Evolutionary conservation across 2,888 invertebrate genomes (phyloP), one percentile per base, ranked within the genome.

Genomic region (Clanis bilineata): DNA sequence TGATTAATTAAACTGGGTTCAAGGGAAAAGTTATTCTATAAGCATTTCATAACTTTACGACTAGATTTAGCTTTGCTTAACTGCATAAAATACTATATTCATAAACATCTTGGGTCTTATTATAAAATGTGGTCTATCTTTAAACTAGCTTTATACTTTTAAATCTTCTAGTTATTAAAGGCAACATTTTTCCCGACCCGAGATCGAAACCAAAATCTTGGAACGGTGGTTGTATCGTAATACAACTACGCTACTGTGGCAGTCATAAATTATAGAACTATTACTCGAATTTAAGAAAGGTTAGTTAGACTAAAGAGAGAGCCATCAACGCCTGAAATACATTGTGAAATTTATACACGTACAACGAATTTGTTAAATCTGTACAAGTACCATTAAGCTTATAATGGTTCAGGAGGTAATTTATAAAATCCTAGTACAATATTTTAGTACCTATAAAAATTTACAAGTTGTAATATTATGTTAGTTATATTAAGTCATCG

Each of bases 1-100:
- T 51, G 51, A 32, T 51, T 51, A 32, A n/a, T n/a, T n/a, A n/a
- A n/a, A 51, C 32, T 51, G 18, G 10, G 32, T 51, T 51, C 32
- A 4, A 32, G 51, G 3, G 9, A 28, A 32, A 45, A 9, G 9
- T 18, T 9, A 1, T 21, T 32, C 32, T 32, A 12, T 32, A 32
- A 51, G 51, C 51, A 9, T 32, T 32, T 51, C 47, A 47, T 32
- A 2, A 15, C 15, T 18, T 18, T 3, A 18, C 2, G 28, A n/a
- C 9, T 32, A 18, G 10, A 18, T 28, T 51, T 32, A 7, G 28
- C 15, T 28, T 25, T 7, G n/a, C 23, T 45, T 47, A 25, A 15
- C 15, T 25, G 15, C 25, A 47, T 47, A 7, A 44, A 47, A 47
- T 25, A 25, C 47, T 44, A 2, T 44, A 1, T 23, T 23, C 44